Conservation (phyloP, 2,113 vertebrate genomes). For the Melanerpes aurifrons region DNA sequence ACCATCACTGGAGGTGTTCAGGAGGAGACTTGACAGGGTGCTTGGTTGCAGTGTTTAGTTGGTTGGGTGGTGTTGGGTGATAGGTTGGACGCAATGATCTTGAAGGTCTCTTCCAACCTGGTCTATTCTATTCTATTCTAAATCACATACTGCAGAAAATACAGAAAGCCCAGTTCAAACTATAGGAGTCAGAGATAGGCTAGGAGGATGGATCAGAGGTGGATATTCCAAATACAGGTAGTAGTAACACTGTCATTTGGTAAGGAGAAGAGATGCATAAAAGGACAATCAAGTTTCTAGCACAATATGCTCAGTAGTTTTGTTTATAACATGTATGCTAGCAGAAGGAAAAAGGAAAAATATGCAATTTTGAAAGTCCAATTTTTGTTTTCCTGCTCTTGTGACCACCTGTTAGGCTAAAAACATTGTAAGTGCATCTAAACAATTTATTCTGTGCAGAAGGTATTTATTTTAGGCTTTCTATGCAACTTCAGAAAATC, state of each 20-base stretch:
- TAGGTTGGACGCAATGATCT: no score
- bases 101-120: no score
- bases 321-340: background rate
- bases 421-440: background rate
- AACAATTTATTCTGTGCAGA: background rate
- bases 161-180: background rate
- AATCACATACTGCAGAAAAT: background rate
- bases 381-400: background rate
- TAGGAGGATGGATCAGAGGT: background rate
- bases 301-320: background rate
- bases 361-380: background rate
- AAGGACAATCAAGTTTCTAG: background rate
- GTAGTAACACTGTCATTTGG: background rate
- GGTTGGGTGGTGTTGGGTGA: no score
- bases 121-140: no score
- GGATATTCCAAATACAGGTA: background rate
- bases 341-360: background rate
- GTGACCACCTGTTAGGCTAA: background rate
- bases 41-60: no score
- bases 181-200: background rate
- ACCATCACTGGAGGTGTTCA: no score
- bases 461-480: constrained; percentile 2
- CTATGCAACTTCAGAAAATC: background rate
- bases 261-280: background rate
- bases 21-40: no score